Percentiles rank a stretch among this genome's conserved stretches.
phyloP scores from a whole-genome alignment of 2,797 vertebrate genomes.

The Thaleichthys pacificus region DNA sequence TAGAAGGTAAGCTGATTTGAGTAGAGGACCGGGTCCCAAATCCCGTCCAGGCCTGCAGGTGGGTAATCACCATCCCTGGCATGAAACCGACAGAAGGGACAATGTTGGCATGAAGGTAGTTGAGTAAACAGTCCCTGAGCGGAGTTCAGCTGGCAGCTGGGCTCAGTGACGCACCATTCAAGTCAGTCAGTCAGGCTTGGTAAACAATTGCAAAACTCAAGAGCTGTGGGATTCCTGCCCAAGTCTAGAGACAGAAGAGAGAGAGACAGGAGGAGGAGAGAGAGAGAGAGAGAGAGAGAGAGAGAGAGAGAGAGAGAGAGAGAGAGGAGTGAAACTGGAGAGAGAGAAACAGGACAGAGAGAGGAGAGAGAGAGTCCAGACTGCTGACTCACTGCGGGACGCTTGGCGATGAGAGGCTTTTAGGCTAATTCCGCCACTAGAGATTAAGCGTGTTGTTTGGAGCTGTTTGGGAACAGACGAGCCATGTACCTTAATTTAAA shows the following conservation, averaged over 20 bases:
- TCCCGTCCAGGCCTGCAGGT: slow-evolving; percentile 17
- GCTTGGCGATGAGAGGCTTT: too few species aligned
- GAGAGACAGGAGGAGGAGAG: not conserved
- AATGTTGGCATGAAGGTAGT: slow-evolving; percentile 28
- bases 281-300: too few species aligned
- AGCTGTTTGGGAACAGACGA: too few species aligned
- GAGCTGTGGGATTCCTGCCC: slow-evolving; percentile 34
- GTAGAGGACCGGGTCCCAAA: slow-evolving; percentile 20
- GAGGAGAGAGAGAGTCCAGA: too few species aligned
- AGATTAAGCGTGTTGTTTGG: too few species aligned
- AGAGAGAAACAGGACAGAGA: too few species aligned
- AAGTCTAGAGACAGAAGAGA: slow-evolving; percentile 10
- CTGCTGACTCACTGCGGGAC: too few species aligned
- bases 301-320: not conserved
- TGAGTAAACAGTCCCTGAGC: slow-evolving; percentile 21
- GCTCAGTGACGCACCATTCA: slow-evolving; percentile 40
- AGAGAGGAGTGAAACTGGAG: not conserved
- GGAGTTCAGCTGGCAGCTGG: slow-evolving; percentile 35
- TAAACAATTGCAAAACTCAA: slow-evolving; percentile 26
- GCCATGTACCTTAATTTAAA: too few species aligned
- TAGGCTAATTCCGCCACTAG: too few species aligned
- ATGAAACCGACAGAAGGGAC: slow-evolving; percentile 11
- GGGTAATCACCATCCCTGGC: slow-evolving; percentile 28
- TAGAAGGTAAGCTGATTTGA: slow-evolving; percentile 17
- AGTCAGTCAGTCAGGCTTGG: slow-evolving; percentile 18